phyloP scores from a whole-genome alignment of 2,888 invertebrate species.

The Epinotia brunnichana region DNA sequence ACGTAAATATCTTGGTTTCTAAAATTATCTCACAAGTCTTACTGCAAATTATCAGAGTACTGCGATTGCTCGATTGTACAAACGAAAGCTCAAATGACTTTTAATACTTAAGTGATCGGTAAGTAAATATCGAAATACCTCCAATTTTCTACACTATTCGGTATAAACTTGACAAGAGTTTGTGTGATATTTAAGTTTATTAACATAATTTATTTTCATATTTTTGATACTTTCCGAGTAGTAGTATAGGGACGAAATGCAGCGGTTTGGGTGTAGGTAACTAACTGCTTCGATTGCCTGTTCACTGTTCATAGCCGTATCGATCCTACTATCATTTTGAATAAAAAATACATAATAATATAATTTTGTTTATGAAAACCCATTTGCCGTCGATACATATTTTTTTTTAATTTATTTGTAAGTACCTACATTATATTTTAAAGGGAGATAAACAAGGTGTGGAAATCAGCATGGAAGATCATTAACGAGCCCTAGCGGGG shows the following conservation, averaged over 20 bases:
- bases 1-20: conserved; percentile 1
- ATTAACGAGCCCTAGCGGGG: too few relatives aligned
- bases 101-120: neutral
- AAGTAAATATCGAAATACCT: too few relatives aligned
- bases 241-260: neutral
- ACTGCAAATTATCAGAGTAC: neutral
- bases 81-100: neutral
- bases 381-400: neutral
- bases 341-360: neutral
- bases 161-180: neutral
- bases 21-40: neutral
- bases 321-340: conserved; percentile 8
- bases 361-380: neutral
- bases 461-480: too few relatives aligned
- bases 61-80: neutral
- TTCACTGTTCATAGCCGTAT: conserved; percentile 15
- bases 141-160: neutral
- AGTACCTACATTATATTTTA: too few relatives aligned
- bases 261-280: conserved; percentile 2
- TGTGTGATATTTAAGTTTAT: conserved; percentile 23
- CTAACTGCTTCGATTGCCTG: neutral
- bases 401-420: too few relatives aligned
- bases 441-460: too few relatives aligned
- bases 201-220: conserved; percentile 22
- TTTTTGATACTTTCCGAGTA: conserved; percentile 17